Evolutionary conservation across 1,140 invertebrate genomes (phyloP), one percentile per base, ranked within the genome.

Genomic region (Oreohelix idahoensis): DNA sequence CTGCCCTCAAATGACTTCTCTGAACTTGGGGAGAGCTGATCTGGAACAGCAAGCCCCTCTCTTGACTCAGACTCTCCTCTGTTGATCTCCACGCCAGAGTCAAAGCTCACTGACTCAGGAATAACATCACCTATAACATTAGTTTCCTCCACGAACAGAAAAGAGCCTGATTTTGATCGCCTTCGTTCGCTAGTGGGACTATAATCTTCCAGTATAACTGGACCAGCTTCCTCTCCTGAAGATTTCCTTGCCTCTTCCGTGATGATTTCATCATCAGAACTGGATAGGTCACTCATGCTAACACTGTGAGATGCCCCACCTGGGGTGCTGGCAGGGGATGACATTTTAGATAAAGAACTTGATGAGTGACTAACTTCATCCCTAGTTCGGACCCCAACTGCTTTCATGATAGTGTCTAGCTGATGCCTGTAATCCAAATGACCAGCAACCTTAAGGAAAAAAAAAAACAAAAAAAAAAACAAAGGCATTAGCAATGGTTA

Each of bases 391-490:
- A 94, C 87, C 13, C 93, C 93, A 76, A 94, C 89, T 29, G 91
- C 88, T 81, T 92, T 91, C 78, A 94, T 84, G 36, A 96, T 94
- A 11, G 92, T 92, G 80, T 93, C 92, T 84, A 96, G 93, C 88
- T 95, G 95, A n/a, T 94, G 93, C 29, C 93, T 92, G 90, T 96
- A 96, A 86, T 96, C 95, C 88, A 93, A 93, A 83, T 92, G 92
- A 13, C 91, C 91, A 83, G 84, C 87, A 15, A 92, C 90, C 92
- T 92, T 70, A 32, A 69, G 29, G 1, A 38, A 53, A 39, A 58
- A 15, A 32, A 42, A 69, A 29, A 1, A 70, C 20, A 45, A 45
- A 20, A 80, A 13, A 49, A 36, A 20, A 49, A 17, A 11, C 45
- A 49, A 20, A 58, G 2, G 53, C 23, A 58, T 23, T 58, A n/a